Evolutionary conservation across 2,888 invertebrate species (phyloP).

Genomic region (Spisula solida): DNA sequence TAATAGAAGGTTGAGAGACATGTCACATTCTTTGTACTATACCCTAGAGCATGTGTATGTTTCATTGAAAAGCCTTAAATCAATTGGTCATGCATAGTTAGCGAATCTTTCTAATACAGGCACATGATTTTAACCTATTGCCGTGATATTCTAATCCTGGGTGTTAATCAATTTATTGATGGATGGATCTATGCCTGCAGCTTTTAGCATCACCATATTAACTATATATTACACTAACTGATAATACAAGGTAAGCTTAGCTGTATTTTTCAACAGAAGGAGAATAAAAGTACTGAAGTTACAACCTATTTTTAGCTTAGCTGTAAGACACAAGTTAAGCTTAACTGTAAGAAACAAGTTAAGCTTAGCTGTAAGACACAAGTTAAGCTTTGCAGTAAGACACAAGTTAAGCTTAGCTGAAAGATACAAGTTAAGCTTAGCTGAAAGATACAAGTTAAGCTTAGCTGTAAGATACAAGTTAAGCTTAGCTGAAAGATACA

Average conservation of each 20-base stretch:
- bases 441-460: no score
- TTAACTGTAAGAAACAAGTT: background rate
- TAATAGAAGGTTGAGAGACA: no score
- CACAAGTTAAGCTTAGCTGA: no score
- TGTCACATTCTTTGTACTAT: no score
- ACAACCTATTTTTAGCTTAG: no score
- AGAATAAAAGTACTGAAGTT: no score
- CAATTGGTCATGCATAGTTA: background rate
- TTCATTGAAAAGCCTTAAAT: background rate
- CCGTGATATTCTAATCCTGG: background rate
- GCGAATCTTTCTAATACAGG: background rate
- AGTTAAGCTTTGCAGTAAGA: no score
- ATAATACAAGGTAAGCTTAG: background rate
- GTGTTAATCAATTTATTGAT: background rate
- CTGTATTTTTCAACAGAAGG: no score
- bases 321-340: background rate
- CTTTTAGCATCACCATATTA: background rate
- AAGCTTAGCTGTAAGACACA: background rate
- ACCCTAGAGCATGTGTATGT: background rate
- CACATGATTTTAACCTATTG: conserved; percentile 1
- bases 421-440: no score
- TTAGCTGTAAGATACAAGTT: no score
- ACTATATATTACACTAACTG: background rate
- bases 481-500: no score
- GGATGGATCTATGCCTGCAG: background rate